A percentile compares a stretch with the other conserved stretches of the same genome.
phyloP scores from a whole-genome alignment of 2,888 invertebrate species.

The Rhaphigaster nebulosa region DNA sequence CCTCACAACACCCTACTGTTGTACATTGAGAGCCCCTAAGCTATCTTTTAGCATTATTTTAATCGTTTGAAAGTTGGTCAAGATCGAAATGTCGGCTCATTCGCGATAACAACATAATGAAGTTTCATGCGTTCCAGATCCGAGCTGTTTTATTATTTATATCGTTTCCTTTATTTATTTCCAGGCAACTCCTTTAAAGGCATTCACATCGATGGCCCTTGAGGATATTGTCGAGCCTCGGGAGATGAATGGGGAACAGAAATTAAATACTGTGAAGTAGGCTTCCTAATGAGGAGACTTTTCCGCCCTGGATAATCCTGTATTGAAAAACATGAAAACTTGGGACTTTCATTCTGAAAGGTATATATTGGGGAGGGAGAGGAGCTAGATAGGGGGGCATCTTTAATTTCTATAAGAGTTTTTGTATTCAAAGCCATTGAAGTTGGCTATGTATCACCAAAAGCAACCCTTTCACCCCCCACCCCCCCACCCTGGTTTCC shows the following conservation, averaged over 20 bases:
- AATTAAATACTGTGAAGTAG: conserved; percentile 48
- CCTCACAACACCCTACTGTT: too few species aligned
- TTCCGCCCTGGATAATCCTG: conserved; percentile 21
- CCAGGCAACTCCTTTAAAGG: background rate
- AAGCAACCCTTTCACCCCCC: conserved; percentile 62
- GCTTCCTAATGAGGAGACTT: conserved; percentile 55
- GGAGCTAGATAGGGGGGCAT: conserved; percentile 51
- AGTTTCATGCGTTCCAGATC: background rate
- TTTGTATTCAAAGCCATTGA: conserved; percentile 63
- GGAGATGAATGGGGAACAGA: background rate
- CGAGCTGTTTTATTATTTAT: background rate
- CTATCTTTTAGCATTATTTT: background rate
- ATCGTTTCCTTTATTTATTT: conserved; percentile 46
- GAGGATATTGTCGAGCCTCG: conserved; percentile 35
- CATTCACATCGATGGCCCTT: conserved; percentile 56
- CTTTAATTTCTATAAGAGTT: conserved; percentile 63
- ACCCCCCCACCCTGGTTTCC: conserved; percentile 62
- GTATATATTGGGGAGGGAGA: conserved; percentile 54
- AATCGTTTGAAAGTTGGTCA: background rate
- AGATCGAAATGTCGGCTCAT: background rate
- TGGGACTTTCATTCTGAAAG: conserved; percentile 44
- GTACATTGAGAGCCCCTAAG: background rate
- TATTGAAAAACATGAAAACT: conserved; percentile 53
- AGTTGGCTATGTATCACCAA: conserved; percentile 63
- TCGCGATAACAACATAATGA: background rate